Evolutionary conservation across 2,888 invertebrate genomes (phyloP).

Genomic region (Empis livida): DNA sequence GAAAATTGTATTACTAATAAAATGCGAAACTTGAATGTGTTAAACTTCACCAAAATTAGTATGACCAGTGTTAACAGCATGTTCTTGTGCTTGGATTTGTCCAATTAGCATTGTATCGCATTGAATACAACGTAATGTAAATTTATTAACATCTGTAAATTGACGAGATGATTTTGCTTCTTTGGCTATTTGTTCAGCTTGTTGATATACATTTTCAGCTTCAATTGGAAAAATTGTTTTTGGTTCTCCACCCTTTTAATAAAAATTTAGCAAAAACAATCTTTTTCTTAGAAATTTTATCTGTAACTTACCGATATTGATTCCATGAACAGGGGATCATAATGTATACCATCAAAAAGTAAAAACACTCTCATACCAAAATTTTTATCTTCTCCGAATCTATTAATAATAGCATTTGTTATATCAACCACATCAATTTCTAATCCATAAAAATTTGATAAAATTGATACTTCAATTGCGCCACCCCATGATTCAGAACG

Average conservation of each 20-base stretch:
- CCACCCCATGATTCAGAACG: constrained; percentile 90
- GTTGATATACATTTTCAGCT: constrained; percentile 56
- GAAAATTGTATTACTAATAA: too few relatives aligned
- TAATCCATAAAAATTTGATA: constrained; percentile 73
- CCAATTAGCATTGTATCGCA: constrained; percentile 68
- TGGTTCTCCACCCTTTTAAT: constrained; percentile 51
- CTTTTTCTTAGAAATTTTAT: background rate
- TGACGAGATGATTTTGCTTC: constrained; percentile 84
- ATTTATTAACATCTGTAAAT: constrained; percentile 81
- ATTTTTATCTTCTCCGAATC: constrained; percentile 85
- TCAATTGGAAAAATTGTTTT: constrained; percentile 70
- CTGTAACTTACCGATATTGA: constrained; percentile 52
- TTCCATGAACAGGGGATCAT: constrained; percentile 86
- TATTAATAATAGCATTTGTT: constrained; percentile 75
- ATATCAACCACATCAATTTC: constrained; percentile 93
- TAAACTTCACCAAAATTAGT: constrained; percentile 66
- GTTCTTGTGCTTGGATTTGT: constrained; percentile 67
- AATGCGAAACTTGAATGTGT: constrained; percentile 13
- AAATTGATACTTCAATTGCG: constrained; percentile 83
- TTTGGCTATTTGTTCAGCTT: constrained; percentile 72
- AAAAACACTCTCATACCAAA: constrained; percentile 74
- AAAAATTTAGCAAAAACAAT: background rate
- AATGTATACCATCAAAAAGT: constrained; percentile 92
- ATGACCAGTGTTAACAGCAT: constrained; percentile 76
- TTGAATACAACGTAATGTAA: constrained; percentile 69